Evolutionary conservation across 2,888 invertebrate genomes (phyloP).

Genomic region (Callimorpha dominula): DNA sequence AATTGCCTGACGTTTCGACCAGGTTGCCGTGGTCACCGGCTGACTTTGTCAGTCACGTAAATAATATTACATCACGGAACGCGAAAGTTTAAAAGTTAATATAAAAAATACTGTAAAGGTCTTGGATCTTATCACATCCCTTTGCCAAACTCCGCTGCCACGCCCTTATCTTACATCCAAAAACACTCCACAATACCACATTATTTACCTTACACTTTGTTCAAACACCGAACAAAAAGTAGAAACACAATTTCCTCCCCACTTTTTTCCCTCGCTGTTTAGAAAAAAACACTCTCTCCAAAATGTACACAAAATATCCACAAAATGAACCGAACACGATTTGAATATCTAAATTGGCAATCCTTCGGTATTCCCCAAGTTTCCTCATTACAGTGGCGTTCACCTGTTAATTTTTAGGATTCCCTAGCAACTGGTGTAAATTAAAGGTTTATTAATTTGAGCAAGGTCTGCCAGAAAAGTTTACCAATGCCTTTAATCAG

Average conservation of each 20-base stretch:
- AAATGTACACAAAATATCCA: slow-evolving; percentile 59
- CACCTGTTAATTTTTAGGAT: slow-evolving; percentile 80
- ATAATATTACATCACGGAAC: too few relatives aligned
- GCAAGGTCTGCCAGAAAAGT: too few relatives aligned
- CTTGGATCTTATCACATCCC: background rate
- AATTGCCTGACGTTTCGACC: too few relatives aligned
- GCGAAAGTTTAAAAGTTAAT: too few relatives aligned
- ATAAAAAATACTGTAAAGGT: background rate
- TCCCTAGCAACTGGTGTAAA: slow-evolving; percentile 18
- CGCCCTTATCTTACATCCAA: background rate
- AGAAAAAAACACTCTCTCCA: slow-evolving; percentile 39
- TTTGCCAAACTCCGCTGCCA: background rate
- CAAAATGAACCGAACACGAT: slow-evolving; percentile 76
- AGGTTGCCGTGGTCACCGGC: too few relatives aligned
- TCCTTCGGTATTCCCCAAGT: slow-evolving; percentile 74
- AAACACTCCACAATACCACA: slow-evolving; percentile 27
- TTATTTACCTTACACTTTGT: slow-evolving; percentile 39
- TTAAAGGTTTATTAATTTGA: too few relatives aligned
- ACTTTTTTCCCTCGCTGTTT: slow-evolving; percentile 37
- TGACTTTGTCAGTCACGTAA: too few relatives aligned
- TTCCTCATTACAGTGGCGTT: slow-evolving; percentile 78
- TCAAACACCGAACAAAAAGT: slow-evolving; percentile 16
- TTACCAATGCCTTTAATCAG: too few relatives aligned
- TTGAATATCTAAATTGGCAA: slow-evolving; percentile 86
- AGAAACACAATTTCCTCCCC: slow-evolving; percentile 18